Conservation (phyloP, 2,797 vertebrate species). For the Helarctos malayanus region DNA sequence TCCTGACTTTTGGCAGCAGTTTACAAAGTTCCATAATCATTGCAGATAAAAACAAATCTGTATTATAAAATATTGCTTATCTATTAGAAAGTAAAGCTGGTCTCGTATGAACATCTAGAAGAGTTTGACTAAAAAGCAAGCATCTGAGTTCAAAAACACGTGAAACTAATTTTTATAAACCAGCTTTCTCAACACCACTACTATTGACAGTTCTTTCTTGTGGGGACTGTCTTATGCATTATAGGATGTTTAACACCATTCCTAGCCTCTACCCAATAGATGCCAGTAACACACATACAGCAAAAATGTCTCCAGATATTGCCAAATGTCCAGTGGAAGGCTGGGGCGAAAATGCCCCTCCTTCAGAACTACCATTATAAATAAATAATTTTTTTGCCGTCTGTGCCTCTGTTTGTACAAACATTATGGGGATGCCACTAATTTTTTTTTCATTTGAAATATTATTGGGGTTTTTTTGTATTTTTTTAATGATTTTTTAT, state of each 20-base stretch:
- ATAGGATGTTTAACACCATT: background rate
- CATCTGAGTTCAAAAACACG: constrained; percentile 23
- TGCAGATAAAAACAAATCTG: constrained; percentile 39
- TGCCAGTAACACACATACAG: background rate
- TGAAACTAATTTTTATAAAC: constrained; percentile 36
- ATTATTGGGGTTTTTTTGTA: no score
- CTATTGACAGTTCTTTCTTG: background rate
- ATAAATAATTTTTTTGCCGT: background rate
- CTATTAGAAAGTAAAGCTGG: constrained; percentile 39
- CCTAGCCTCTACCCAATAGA: background rate
- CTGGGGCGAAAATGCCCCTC: background rate
- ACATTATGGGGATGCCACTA: background rate
- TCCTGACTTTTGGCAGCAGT: background rate
- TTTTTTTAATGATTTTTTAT: no score
- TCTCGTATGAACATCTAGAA: background rate
- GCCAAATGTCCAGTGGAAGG: background rate
- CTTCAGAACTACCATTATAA: background rate
- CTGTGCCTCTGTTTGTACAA: constrained; percentile 44
- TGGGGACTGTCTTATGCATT: background rate
- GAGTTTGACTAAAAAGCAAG: constrained; percentile 1
- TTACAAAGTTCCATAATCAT: constrained; percentile 40
- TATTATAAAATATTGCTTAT: background rate
- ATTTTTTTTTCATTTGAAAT: background rate
- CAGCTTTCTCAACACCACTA: background rate
- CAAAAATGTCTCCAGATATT: constrained; percentile 52